Evolutionary conservation across 2,113 vertebrate genomes (phyloP).

Genomic region (Apteryx owenii): DNA sequence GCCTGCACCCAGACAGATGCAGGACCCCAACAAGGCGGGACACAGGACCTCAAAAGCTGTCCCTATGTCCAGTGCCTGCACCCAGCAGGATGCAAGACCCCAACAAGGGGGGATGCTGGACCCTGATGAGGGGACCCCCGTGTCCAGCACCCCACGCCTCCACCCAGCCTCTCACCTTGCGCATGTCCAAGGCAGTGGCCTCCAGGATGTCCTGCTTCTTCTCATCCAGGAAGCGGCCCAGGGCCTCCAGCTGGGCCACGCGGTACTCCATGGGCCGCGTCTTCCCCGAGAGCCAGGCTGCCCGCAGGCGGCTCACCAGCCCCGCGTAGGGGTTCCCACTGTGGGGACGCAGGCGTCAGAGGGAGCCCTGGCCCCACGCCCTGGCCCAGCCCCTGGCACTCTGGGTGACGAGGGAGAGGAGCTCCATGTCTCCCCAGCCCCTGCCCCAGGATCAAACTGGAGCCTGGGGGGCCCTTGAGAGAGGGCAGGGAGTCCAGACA

Average conservation of each 20-base stretch:
- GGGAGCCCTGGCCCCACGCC: not conserved
- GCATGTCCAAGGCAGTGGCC: conserved; percentile 80
- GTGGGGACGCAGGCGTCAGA: not conserved
- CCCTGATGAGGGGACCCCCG: not conserved
- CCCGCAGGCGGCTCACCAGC: not conserved
- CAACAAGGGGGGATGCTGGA: too few relatives aligned
- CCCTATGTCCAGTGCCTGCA: too few relatives aligned
- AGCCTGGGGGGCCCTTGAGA: not conserved
- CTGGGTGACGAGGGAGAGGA: not conserved
- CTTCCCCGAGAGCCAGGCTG: conserved; percentile 62
- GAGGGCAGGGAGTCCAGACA: not conserved
- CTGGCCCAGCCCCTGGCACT: accelerated
- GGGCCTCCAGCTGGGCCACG: conserved; percentile 75
- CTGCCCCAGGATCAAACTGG: not conserved
- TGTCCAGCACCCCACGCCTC: too few relatives aligned
- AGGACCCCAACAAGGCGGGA: too few relatives aligned
- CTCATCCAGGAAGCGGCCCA: conserved; percentile 81
- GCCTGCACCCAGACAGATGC: too few relatives aligned
- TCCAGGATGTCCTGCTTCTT: conserved; percentile 80
- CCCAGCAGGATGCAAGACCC: too few relatives aligned
- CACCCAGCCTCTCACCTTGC: conserved; percentile 76
- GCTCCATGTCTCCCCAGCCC: not conserved
- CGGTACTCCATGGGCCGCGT: conserved; percentile 78
- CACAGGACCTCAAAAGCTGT: too few relatives aligned
- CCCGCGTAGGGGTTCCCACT: conserved; percentile 3